Percentiles rank a stretch among this genome's conserved stretches.
Evolutionary conservation across 2,797 vertebrate genomes (phyloP).

Genomic region (Pangasius sanitwongsei): DNA sequence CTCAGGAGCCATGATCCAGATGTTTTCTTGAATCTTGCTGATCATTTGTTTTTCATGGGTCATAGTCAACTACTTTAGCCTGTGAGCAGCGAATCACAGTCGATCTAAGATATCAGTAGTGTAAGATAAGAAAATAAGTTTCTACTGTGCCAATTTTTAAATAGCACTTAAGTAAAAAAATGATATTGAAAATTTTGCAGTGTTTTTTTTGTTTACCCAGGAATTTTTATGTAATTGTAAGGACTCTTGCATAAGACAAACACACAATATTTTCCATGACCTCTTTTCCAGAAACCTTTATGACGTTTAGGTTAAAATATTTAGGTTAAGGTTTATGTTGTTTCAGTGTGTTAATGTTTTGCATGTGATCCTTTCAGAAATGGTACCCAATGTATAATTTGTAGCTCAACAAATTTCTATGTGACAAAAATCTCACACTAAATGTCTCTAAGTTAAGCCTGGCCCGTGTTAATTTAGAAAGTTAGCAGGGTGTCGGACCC

Average conservation of each 20-base stretch:
- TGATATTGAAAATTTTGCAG: not conserved
- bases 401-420: not conserved
- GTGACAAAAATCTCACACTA: not conserved
- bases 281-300: not conserved
- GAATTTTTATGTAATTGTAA: not conserved
- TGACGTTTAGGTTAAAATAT: not conserved
- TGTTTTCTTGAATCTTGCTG: not conserved
- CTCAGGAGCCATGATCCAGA: not conserved
- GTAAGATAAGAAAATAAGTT: not conserved
- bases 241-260: not conserved
- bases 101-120: not conserved
- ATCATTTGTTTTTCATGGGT: not conserved
- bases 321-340: not conserved
- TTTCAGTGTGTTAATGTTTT: not conserved
- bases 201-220: not conserved
- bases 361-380: not conserved
- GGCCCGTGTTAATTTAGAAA: not conserved
- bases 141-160: not conserved
- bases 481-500: not conserved
- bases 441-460: not conserved
- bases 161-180: not conserved
- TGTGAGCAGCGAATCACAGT: not conserved
- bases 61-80: not conserved
- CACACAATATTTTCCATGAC: not conserved
- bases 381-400: not conserved